phyloP scores from a whole-genome alignment of 2,888 invertebrate genomes.

The Drosophila barbarae region DNA sequence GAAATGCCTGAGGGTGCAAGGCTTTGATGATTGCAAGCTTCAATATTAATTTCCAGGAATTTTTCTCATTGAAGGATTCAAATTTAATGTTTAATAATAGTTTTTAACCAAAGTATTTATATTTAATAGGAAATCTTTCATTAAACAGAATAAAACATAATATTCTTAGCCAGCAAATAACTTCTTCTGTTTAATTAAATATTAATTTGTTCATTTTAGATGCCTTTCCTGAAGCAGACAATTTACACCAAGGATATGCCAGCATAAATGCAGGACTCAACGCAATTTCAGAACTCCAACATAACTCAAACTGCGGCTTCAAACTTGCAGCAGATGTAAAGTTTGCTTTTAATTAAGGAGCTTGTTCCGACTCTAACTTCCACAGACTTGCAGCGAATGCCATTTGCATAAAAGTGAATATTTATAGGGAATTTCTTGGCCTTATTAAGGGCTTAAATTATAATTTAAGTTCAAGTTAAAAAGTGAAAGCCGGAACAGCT shows the following conservation, averaged over 20 bases:
- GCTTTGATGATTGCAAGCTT: background rate
- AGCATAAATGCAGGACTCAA: background rate
- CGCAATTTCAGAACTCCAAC: conserved; percentile 22
- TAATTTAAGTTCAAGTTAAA: background rate
- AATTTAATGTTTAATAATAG: background rate
- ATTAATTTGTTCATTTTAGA: background rate
- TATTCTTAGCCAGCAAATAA: background rate
- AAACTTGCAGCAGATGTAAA: conserved; percentile 34
- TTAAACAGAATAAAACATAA: too few relatives aligned
- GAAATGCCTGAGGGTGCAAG: conserved; percentile 8
- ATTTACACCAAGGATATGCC: conserved; percentile 18
- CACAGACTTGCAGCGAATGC: background rate
- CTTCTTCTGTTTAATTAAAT: too few relatives aligned
- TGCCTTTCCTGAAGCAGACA: background rate
- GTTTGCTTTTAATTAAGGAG: conserved; percentile 20
- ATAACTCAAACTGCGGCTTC: conserved; percentile 24
- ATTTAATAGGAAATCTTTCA: background rate
- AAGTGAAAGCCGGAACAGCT: conserved; percentile 1
- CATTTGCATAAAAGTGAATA: conserved; percentile 3
- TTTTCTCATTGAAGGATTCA: background rate
- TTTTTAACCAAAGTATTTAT: background rate
- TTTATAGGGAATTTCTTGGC: background rate
- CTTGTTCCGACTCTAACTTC: conserved; percentile 13
- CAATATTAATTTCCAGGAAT: background rate
- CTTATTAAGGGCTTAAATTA: background rate